Percentiles rank a stretch among this genome's conserved stretches.
These are phyloP conservation scores for Ophion costatus DNA, from an alignment of 2,888 invertebrate genomes.

Conservation along the genomic window DNA sequence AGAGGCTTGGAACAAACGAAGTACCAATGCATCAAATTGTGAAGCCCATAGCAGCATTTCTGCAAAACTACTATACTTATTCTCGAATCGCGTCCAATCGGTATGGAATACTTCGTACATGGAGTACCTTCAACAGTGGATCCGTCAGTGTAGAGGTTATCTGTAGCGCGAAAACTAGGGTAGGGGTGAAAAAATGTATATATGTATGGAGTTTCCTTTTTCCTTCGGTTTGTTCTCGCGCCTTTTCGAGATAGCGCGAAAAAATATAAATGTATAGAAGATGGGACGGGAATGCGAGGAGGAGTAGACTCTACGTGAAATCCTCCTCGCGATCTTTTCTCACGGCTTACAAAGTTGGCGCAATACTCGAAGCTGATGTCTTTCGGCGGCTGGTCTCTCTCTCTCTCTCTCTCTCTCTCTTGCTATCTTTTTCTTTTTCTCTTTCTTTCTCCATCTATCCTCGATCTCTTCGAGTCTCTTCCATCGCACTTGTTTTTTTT, in stretches of 20 bases:
- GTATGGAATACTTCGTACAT: not conserved
- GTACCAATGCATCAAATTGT: not conserved
- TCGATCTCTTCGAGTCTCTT: slow-evolving; percentile 51
- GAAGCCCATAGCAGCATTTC: not conserved
- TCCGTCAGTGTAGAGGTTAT: not conserved
- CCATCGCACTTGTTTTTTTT: slow-evolving; percentile 58
- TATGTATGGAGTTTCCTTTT: slow-evolving; percentile 2
- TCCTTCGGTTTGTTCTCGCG: slow-evolving; percentile 4
- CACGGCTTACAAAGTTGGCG: slow-evolving; percentile 80
- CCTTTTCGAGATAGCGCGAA: slow-evolving; percentile 20
- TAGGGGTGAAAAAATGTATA: not conserved
- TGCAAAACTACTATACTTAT: not conserved
- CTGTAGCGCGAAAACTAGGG: not conserved
- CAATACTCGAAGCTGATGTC: slow-evolving; percentile 77
- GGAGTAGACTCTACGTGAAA: slow-evolving; percentile 69
- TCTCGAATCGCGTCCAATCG: not conserved
- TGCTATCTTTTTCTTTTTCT: not conserved
- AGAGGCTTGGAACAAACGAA: not conserved
- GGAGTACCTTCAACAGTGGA: not conserved
- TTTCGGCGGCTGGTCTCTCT: slow-evolving; percentile 6
- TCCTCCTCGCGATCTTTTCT: slow-evolving; percentile 79
- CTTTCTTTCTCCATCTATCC: slow-evolving; percentile 33
- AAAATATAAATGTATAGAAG: slow-evolving; percentile 50
- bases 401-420: slow-evolving; percentile 31
- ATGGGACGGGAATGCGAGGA: slow-evolving; percentile 32